phyloP scores from a whole-genome alignment of 2,797 vertebrate species.

The Gila robusta region DNA sequence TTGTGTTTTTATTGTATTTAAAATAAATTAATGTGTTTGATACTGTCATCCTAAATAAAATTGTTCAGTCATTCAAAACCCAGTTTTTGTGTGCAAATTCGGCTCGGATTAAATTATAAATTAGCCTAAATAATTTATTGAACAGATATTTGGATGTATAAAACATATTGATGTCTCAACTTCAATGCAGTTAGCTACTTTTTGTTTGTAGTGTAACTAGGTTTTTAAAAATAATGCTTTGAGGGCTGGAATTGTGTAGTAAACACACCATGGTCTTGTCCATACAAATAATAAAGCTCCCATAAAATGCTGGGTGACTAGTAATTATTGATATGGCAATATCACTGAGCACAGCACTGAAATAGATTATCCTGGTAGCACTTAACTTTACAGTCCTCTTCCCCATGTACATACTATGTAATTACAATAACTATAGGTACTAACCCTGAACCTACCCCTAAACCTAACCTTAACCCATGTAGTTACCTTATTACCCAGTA shows the following conservation, averaged over 20 bases:
- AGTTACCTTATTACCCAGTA: no score
- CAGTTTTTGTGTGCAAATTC: not conserved
- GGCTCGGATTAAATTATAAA: not conserved
- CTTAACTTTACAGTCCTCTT: no score
- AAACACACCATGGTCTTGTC: not conserved
- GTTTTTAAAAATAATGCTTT: not conserved
- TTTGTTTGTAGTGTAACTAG: not conserved
- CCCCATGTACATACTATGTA: no score
- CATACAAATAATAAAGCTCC: slow-evolving; percentile 6
- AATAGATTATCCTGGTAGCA: not conserved
- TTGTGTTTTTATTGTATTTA: not conserved
- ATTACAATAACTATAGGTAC: no score
- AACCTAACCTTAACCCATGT: no score
- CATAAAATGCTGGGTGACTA: slow-evolving; percentile 47
- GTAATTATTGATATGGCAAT: not conserved
- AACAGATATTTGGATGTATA: not conserved
- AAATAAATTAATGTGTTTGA: not conserved
- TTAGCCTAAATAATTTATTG: not conserved
- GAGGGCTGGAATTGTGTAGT: slow-evolving; percentile 1
- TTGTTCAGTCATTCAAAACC: not conserved
- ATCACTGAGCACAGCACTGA: not conserved
- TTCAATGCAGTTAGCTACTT: not conserved
- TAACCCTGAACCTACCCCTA: no score
- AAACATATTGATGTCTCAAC: not conserved
- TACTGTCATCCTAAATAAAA: not conserved